These are phyloP conservation scores for Trachurus trachurus DNA, from an alignment of 2,797 vertebrate genomes.

Conservation along the genomic window DNA sequence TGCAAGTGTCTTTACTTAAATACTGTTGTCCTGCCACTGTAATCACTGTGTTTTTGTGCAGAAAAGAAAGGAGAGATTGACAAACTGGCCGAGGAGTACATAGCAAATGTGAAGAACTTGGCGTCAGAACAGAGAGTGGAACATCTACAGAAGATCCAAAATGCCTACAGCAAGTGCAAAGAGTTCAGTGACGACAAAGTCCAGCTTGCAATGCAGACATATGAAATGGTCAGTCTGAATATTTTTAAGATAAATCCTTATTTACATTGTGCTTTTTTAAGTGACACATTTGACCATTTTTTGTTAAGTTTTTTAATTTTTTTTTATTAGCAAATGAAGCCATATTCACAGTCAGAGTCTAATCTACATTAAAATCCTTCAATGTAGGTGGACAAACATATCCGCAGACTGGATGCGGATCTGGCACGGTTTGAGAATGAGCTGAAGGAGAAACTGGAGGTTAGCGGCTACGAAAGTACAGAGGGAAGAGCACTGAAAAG, in stretches of 20 bases:
- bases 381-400: slow-evolving; percentile 96
- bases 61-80: slow-evolving; percentile 98
- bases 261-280: not conserved
- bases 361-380: slow-evolving; percentile 4
- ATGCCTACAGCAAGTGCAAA: slow-evolving; percentile 94
- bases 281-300: not conserved
- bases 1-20: no score
- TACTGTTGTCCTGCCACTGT: not conserved
- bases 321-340: not conserved
- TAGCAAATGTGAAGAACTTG: slow-evolving; percentile 90
- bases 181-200: slow-evolving; percentile 99
- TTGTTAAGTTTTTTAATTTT: not conserved
- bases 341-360: not conserved
- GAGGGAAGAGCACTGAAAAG: slow-evolving; percentile 91
- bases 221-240: slow-evolving; percentile 93
- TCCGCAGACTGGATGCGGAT: slow-evolving; percentile 95
- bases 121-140: slow-evolving; percentile 91
- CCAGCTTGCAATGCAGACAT: slow-evolving; percentile 99
- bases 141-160: slow-evolving; percentile 95
- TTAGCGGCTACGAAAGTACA: slow-evolving; percentile 91
- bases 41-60: slow-evolving; percentile 67
- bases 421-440: slow-evolving; percentile 97
- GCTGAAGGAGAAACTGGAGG: slow-evolving; percentile 97
- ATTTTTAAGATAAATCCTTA: not conserved
- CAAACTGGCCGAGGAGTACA: slow-evolving; percentile 93